phyloP scores from a whole-genome alignment of 92 coral and sea anemone species.

The Meandrina meandrites region DNA sequence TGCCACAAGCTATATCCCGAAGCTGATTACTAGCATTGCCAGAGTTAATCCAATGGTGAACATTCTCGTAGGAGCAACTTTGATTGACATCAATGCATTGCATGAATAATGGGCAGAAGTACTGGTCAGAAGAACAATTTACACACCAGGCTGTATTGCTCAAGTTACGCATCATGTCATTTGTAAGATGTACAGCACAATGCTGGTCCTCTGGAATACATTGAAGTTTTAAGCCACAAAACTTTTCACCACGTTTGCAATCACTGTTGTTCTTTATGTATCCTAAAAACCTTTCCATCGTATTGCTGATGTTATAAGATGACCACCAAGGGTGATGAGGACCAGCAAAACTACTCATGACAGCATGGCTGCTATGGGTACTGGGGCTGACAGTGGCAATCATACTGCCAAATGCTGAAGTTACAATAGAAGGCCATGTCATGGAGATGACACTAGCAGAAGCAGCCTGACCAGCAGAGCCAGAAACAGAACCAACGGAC shows the following conservation, averaged over 20 bases:
- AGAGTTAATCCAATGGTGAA: constrained; percentile 55
- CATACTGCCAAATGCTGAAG: constrained; percentile 27
- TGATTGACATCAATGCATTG: constrained; percentile 43
- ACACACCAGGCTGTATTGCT: constrained; percentile 55
- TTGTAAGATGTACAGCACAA: constrained; percentile 19
- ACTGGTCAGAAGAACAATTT: constrained; percentile 40
- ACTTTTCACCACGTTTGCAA: constrained; percentile 12
- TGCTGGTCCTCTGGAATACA: constrained; percentile 18
- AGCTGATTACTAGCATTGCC: constrained; percentile 42
- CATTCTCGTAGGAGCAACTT: constrained; percentile 51
- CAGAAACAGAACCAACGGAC: not conserved
- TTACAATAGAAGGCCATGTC: constrained; percentile 33
- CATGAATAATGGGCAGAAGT: constrained; percentile 64
- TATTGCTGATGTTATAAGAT: constrained; percentile 7
- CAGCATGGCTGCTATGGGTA: not conserved
- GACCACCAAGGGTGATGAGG: constrained; percentile 15
- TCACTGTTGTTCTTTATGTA: constrained; percentile 23
- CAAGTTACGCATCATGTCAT: constrained; percentile 14
- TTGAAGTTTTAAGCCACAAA: constrained; percentile 20
- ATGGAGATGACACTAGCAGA: not conserved
- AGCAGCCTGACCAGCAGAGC: not conserved
- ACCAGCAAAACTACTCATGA: not conserved
- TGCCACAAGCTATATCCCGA: constrained; percentile 45
- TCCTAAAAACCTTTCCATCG: constrained; percentile 24
- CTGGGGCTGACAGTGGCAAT: constrained; percentile 15